Evolutionary conservation across 2,888 invertebrate genomes (phyloP).

Genomic region (Pteria penguin): DNA sequence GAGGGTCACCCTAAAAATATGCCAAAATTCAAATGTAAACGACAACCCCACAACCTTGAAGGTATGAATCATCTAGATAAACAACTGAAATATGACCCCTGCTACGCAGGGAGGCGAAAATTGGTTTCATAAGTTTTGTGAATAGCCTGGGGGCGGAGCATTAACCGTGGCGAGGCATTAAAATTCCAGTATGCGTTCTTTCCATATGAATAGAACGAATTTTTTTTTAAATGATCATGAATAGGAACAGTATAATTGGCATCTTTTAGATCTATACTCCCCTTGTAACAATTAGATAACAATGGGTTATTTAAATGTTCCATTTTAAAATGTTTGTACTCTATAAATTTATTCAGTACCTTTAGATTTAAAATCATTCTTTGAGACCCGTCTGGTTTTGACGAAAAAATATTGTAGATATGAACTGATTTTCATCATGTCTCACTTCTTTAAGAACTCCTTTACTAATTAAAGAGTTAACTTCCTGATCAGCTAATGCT

Average conservation of each 20-base stretch:
- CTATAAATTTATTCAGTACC: conserved; percentile 2
- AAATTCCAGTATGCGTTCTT: conserved; percentile 10
- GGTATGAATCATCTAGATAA: conserved; percentile 39
- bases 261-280: conserved; percentile 4
- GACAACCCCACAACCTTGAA: too few relatives aligned
- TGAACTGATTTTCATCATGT: background rate
- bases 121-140: conserved; percentile 38
- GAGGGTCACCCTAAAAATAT: too few relatives aligned
- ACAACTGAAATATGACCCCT: conserved; percentile 8
- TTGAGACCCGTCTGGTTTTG: background rate
- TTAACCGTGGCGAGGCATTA: conserved; percentile 26
- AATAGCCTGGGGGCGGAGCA: conserved; percentile 21
- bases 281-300: conserved; percentile 8
- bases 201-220: conserved; percentile 26
- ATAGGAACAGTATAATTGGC: conserved; percentile 1
- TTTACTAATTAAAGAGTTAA: background rate
- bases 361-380: conserved; percentile 13
- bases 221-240: conserved; percentile 2
- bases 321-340: conserved; percentile 28
- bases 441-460: background rate
- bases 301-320: conserved; percentile 2
- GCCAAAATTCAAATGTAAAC: too few relatives aligned
- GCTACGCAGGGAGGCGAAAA: conserved; percentile 23
- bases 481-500: background rate
- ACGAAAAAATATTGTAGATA: background rate